Evolutionary conservation across 2,797 vertebrate species (phyloP), one percentile per base, ranked within the genome.

Genomic region (Pseudochromis fuscus): DNA sequence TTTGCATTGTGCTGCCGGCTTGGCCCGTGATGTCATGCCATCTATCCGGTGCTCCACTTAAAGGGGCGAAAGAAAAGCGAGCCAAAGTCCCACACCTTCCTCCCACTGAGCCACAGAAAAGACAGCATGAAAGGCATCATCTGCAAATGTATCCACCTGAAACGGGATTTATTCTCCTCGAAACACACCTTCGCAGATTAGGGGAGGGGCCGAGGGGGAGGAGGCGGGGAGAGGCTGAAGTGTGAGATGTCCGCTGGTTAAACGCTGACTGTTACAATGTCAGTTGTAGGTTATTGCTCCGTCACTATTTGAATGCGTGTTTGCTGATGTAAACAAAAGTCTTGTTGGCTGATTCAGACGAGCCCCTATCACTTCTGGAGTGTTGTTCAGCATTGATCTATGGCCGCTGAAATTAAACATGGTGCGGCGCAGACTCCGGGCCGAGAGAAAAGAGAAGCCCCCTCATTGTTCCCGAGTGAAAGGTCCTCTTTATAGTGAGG

Each of bases 381-480:
- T 88, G 91, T 92, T 90, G 90, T 90, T 86, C 83, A 56, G 78
- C 87, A 84, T 85, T 93, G 91, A 93, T 93, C 91, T 93, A 90
- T 81, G 86, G 80, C 87, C 67, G 87, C 91, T 92, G 91, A 93
- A 92, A 89, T 89, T 79, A 91, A 94, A 93, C 89, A 81, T 85
- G 89, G 88, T 75, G 87, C 71, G 21, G 86, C 89, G 76, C 79
- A 89, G 91, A 90, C 88, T 92, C 88, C 18, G 63, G 82, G 86
- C 86, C 81, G 58, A 89, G 87, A 92, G 89, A 94, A 92, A 93
- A 91, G 90, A 91, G 89, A 90, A 92, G 88, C 92, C 92, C 85
- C 88, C 86, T 92, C 79, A 94, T 95, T 94, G 94, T 94, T 92
- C 89, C 50, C 73, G 1, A 73, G 74, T 94, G 92, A 94, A 94